These are phyloP conservation scores for Argyra leucocephala DNA, from an alignment of 2,888 invertebrate species.

Conservation along the genomic window DNA sequence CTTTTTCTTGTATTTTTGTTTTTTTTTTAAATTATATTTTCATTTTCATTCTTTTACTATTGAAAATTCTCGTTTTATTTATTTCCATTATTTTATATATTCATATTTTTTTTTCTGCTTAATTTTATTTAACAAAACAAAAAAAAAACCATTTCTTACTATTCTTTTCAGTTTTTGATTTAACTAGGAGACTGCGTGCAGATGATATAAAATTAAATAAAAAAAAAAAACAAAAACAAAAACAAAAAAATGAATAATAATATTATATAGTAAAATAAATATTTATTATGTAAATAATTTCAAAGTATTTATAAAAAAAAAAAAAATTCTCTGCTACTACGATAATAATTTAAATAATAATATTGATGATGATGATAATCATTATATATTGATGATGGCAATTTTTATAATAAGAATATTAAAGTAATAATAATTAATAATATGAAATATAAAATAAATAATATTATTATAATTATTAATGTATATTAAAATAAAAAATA, in stretches of 20 bases:
- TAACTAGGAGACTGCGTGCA: slow-evolving; percentile 22
- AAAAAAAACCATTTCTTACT: slow-evolving; percentile 18
- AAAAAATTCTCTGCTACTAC: too few relatives aligned
- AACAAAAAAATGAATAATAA: not conserved
- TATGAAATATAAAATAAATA: too few relatives aligned
- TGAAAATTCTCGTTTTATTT: slow-evolving; percentile 7
- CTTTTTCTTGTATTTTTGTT: slow-evolving; percentile 16
- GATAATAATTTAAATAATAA: too few relatives aligned
- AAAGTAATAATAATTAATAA: too few relatives aligned
- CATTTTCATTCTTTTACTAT: too few relatives aligned
- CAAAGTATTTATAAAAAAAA: too few relatives aligned
- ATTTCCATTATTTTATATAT: slow-evolving; percentile 11
- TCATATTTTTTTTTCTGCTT: slow-evolving; percentile 24
- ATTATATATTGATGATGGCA: too few relatives aligned
- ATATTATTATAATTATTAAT: too few relatives aligned
- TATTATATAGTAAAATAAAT: not conserved
- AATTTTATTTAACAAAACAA: slow-evolving; percentile 22
- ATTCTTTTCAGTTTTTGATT: slow-evolving; percentile 14
- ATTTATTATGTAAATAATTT: not conserved
- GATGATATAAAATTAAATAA: slow-evolving; percentile 12
- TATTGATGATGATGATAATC: too few relatives aligned
- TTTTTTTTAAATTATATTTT: slow-evolving; percentile 18
- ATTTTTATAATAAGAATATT: too few relatives aligned
- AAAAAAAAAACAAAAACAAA: not conserved
- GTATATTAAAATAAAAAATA: too few relatives aligned